Conservation (phyloP, 2,113 vertebrate genomes). For the Chaenocephalus aceratus region DNA sequence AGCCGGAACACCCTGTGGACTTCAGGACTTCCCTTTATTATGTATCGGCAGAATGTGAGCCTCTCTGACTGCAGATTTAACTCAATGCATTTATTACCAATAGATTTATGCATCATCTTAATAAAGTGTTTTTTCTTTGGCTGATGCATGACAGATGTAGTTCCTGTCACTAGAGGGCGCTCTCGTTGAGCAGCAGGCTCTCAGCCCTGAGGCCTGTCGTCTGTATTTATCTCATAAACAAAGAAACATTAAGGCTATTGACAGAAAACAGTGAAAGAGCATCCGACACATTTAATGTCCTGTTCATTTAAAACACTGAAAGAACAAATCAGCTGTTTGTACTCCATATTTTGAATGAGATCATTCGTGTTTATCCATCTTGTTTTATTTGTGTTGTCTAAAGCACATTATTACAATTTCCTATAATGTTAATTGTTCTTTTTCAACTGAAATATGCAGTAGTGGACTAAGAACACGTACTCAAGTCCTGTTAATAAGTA, state of each 20-base stretch:
- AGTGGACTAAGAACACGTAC: background rate
- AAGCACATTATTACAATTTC: background rate
- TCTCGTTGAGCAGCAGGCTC: background rate
- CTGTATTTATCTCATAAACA: conserved; percentile 43
- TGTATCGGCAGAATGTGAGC: background rate
- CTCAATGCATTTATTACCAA: background rate
- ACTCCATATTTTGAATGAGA: background rate
- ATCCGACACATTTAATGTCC: background rate
- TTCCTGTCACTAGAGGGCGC: conserved; percentile 48
- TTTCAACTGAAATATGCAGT: background rate
- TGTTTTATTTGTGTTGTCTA: background rate
- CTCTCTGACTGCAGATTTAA: background rate
- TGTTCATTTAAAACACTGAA: background rate
- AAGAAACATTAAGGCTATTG: conserved; percentile 19
- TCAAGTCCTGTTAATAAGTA: background rate
- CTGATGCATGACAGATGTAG: background rate
- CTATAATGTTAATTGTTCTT: background rate
- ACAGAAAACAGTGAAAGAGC: conserved; percentile 43
- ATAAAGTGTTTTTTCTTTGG: background rate
- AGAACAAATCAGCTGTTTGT: background rate
- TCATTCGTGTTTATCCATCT: background rate
- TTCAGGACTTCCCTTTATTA: conserved; percentile 52
- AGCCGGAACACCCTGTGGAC: conserved; percentile 8
- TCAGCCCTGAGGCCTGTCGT: conserved; percentile 1
- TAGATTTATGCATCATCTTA: background rate